Evolutionary conservation across 2,888 invertebrate genomes (phyloP), one percentile per base, ranked within the genome.

Genomic region (Sphaerophoria taeniata): DNA sequence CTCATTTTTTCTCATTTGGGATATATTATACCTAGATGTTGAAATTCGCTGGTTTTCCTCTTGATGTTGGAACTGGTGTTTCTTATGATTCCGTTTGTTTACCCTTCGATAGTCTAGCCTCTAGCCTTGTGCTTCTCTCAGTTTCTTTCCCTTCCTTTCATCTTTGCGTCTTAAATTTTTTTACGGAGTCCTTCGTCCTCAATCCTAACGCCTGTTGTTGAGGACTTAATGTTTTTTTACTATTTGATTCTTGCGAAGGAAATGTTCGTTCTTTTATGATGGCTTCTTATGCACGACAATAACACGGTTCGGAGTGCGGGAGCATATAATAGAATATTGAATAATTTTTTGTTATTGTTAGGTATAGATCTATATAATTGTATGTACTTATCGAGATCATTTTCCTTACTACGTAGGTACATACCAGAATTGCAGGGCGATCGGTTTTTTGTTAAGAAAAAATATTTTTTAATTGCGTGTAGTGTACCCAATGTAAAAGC

Each of bases 161-260:
- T 80, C 70, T 80, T 84, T 70, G 75, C 74, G 65, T 80, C 71
- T 71, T 75, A 16, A 77, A 77, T 63, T 63, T 76, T 74, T 74
- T 76, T 75, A 75, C 79, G 73, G 79, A 31, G 51, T 77, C 63
- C 73, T 78, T 61, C 43, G 45, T 53, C 60, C 34, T 82, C 69
- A 78, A 65, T 56, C 24, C 1, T 24, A 2, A 24, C 24, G 24
- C 36, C 14, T 39, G 39, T 12, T 43, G 43, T 43, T 36, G 49
- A 16, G 58, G 51, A 9, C 36, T 39, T 1, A 55, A 49, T 67
- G 36, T 53, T 56, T 67, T 53, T 51, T 53, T 53, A 11, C 16
- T 55, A 39, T 24, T 39, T 55, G 39, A 61, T 73, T 53, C 60
- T 11, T 7, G n/a, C 9, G 16, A 61, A 43, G 39, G n/a, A 36